These are phyloP conservation scores for Diogma glabrata DNA, from an alignment of 2,888 invertebrate genomes.

Conservation along the genomic window DNA sequence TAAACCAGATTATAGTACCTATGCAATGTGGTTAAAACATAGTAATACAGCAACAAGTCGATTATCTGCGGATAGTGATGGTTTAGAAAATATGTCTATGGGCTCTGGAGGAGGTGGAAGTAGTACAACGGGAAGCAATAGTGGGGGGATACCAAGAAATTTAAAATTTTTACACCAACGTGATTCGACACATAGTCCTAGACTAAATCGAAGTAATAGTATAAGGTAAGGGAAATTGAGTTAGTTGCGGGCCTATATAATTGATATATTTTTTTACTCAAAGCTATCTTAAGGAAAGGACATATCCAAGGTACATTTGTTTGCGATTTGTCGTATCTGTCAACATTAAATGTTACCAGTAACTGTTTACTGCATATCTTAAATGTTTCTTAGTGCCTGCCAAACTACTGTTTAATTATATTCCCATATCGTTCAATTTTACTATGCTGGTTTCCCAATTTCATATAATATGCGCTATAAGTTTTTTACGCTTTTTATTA, in stretches of 20 bases:
- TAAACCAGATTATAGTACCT: constrained; percentile 69
- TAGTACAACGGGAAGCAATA: constrained; percentile 37
- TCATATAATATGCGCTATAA: no score
- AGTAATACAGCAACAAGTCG: constrained; percentile 69
- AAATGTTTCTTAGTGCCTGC: no score
- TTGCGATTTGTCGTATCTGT: no score
- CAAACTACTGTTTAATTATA: no score
- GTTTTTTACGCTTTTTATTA: no score
- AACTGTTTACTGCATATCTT: no score
- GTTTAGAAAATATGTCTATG: constrained; percentile 69
- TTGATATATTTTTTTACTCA: constrained; percentile 5
- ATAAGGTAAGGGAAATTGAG: constrained; percentile 67
- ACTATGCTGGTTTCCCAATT: no score
- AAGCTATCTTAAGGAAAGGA: constrained; percentile 87
- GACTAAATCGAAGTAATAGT: constrained; percentile 82
- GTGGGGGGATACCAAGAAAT: constrained; percentile 48
- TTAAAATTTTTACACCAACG: constrained; percentile 40
- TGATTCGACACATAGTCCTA: constrained; percentile 40
- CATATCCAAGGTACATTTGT: constrained; percentile 79
- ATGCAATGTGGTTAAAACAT: constrained; percentile 78
- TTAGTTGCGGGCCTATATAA: no score
- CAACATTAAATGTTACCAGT: no score
- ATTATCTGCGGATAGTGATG: constrained; percentile 74
- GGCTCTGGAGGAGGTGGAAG: constrained; percentile 43
- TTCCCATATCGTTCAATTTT: no score